phyloP scores from a whole-genome alignment of 2,113 vertebrate genomes.

The Taxidea taxus region DNA sequence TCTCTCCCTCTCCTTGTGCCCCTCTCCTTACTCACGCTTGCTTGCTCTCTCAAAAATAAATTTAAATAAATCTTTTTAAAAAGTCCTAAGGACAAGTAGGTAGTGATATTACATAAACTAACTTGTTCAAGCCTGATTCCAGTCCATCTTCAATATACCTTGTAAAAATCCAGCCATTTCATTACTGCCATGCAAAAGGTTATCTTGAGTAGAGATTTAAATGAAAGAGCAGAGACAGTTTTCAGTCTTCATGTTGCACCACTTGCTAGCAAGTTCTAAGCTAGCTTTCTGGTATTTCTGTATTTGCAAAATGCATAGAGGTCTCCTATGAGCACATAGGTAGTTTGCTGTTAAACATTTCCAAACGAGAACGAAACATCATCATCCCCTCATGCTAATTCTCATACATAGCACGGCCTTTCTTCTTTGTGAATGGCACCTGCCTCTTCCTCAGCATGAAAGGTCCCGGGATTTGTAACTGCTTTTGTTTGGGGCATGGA shows the following conservation, averaged over 20 bases:
- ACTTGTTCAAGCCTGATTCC: not conserved
- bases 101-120: not conserved
- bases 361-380: not conserved
- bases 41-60: not conserved
- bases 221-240: not conserved
- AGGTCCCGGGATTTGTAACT: not conserved
- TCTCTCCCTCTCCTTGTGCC: not conserved
- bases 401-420: not conserved
- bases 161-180: not conserved
- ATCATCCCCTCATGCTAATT: not conserved
- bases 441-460: not conserved
- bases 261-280: not conserved
- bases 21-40: not conserved
- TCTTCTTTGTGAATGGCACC: not conserved
- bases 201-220: not conserved
- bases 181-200: not conserved
- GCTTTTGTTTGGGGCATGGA: not conserved
- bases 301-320: not conserved
- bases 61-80: not conserved
- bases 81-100: not conserved
- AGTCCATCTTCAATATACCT: not conserved
- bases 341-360: not conserved
- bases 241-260: not conserved
- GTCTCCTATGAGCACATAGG: not conserved
- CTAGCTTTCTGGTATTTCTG: not conserved